Evolutionary conservation across 2,888 invertebrate genomes (phyloP), one percentile per base, ranked within the genome.

Genomic region (Aspidapion aeneum): DNA sequence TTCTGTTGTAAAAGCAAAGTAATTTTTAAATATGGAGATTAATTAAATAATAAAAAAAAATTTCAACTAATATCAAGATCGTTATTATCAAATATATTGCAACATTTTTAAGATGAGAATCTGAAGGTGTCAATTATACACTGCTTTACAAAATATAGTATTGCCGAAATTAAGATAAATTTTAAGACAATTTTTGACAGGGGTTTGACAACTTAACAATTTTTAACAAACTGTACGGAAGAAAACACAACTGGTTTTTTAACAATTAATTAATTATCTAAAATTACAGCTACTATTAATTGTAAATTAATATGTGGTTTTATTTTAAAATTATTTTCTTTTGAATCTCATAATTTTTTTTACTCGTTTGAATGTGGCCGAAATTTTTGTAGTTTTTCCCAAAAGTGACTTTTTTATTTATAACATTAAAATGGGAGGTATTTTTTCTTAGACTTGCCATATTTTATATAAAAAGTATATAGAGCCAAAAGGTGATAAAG

Each of bases 331-430:
- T 64, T 63, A 70, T 70, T 69, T 69, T 66, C 67, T 69, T 69
- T 69, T 18, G 5, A 20, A 12, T 18, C 18, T 9, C 5, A 12
- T 56, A n/a, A 16, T 56, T 21, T 56, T 18, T 3, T 56, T 56
- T 56, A 9, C n/a, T 35, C 12, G 18, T 5, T 21, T 21, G 56
- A 71, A 73, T 66, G 71, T 62, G 74, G 71, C 75, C 77, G 70
- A 76, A 75, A 77, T 3, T 66, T 77, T 70, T 74, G 71, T 74
- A 70, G 66, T 69, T 76, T 75, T 68, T 78, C 77, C 78, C 78
- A 77, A 78, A 77, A 78, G 78, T 78, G 78, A 78, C 78, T 75
- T 72, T 72, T 66, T 57, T 52, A 58, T 66, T 66, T 64, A 52
- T 52, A 9, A 52, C n/a, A 52, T 18, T 52, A 52, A 35, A 35